Evolutionary conservation across 1,140 invertebrate species (phyloP), one percentile per base, ranked within the genome.

Genomic region (Macrocentrus cingulum): DNA sequence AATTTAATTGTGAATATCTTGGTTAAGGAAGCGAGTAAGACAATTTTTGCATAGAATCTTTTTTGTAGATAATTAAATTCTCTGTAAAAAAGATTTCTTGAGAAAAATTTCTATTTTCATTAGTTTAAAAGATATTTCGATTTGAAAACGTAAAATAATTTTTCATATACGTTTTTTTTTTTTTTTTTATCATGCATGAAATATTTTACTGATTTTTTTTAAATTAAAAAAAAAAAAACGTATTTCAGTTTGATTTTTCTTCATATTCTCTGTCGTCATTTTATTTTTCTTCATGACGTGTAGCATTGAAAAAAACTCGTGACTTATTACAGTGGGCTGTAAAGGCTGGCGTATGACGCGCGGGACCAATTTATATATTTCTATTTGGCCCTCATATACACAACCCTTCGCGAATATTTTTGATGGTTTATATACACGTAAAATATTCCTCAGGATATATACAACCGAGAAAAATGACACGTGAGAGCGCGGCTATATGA

Each of bases 291-390:
- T 54, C 25, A 32, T 42, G 16, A 34, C 2, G 8, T 39, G 4
- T 39, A 39, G n/a, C n/a, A n/a, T n/a, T 15, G 3, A 5, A 42
- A 6, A n/a, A 19, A 16, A 19, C 29, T 48, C 15, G 19, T 65
- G 64, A 70, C 62, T 70, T 70, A 70, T 68, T 63, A 62, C 67
- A 34, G 63, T 62, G 39, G 61, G 58, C 44, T 61, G 56, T 62
- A 44, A 48, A 54, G 37, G 36, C n/a, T n/a, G n/a, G n/a, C n/a
- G n/a, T n/a, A n/a, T n/a, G n/a, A n/a, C n/a, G n/a, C n/a, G 29
- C 29, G 29, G 11, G 11, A 34, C 29, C 29, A 34, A 34, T 11
- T 34, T 34, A 34, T 34, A 34, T 45, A 8, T 8, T 45, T 45
- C 19, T 45, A 11, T 45, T 11, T 45, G n/a, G 11, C 16, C 3